phyloP scores from a whole-genome alignment of 2,888 invertebrate species.

The Tetranychus truncatus region DNA sequence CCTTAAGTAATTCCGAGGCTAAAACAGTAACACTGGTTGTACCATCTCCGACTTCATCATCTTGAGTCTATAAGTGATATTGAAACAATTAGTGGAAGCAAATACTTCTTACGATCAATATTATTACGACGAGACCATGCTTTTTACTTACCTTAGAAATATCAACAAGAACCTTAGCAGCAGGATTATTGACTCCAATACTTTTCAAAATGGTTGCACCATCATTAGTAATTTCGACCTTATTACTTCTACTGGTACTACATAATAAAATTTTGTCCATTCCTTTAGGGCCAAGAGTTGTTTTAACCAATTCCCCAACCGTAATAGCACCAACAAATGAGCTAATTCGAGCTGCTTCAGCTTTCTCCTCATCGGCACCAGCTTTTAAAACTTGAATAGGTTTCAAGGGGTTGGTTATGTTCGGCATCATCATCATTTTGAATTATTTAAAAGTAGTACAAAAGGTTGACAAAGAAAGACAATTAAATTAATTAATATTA shows the following conservation, averaged over 20 bases:
- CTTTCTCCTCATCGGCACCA: slow-evolving; percentile 94
- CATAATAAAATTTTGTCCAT: slow-evolving; percentile 50
- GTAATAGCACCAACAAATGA: slow-evolving; percentile 97
- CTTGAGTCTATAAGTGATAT: slow-evolving; percentile 43
- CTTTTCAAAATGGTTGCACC: slow-evolving; percentile 94
- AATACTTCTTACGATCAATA: background rate
- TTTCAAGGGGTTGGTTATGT: slow-evolving; percentile 41
- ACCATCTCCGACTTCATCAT: slow-evolving; percentile 98
- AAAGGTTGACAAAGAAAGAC: background rate
- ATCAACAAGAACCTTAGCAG: slow-evolving; percentile 84
- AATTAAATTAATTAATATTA: background rate
- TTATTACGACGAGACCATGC: background rate
- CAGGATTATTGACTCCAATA: slow-evolving; percentile 93
- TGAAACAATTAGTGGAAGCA: background rate
- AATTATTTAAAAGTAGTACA: background rate
- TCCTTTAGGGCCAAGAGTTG: slow-evolving; percentile 94
- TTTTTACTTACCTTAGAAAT: slow-evolving; percentile 26
- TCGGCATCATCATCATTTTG: slow-evolving; percentile 11
- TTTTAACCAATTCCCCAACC: slow-evolving; percentile 92
- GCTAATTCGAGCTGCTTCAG: slow-evolving; percentile 87
- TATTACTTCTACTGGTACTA: slow-evolving; percentile 30
- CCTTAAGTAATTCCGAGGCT: slow-evolving; percentile 79
- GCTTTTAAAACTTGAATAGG: slow-evolving; percentile 81
- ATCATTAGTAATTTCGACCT: slow-evolving; percentile 91
- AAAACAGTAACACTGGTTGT: slow-evolving; percentile 96